Base-by-base conservation (phyloP, 2,797 vertebrate species). In the Sebastes miniatus region DNA sequence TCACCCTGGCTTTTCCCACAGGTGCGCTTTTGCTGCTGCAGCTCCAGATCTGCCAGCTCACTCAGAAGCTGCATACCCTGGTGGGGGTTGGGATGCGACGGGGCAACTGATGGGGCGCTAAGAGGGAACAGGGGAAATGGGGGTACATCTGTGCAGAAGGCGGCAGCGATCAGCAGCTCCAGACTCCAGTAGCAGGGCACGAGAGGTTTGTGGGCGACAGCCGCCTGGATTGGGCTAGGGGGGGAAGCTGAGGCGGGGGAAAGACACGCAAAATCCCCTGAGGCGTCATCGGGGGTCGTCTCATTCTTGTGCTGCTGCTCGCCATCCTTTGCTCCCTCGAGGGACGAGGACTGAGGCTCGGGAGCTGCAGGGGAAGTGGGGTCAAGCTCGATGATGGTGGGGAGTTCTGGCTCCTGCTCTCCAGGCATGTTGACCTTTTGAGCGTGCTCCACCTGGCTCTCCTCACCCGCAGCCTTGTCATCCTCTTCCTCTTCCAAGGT, bases 41-140 rank as follows among this genome's bases (percentile, higher is more conserved):
- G 89, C 94, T 98, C 97, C 91, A 99, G 94, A 87, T 99, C 97
- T 0, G 97, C 98, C 84, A 99, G 92, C 85, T 99, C 98, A 4
- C 98, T 98, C 83, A 99, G 97, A 86, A 99, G 96, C 88, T 97
- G 96, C 62, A 99, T 98, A 73, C 98, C 98, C 5, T 96, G 96
- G 6, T 96, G 95, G 88, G 96, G 80, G 61, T 65, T 87, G 5
- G 94, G 94, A 63, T 77, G 88, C 1, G 94, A 91, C 0, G 86
- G 87, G 69, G 65, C 74, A 22, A 79, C 80, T 47, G 90, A 88
- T 9, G 92, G 90, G 25, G 86, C 29, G 64, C 79, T 92, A 54
- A 86, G 84, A 83, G 93, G 91, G 43, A 91, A 92, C 84, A 95
- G 77, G 64, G 95, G 95, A 50, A 95, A 94, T 0, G 94, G 94